A percentile compares a stretch with the other conserved stretches of the same genome.
Conservation (phyloP, 2,888 invertebrate species). For the Cerastoderma edule region DNA sequence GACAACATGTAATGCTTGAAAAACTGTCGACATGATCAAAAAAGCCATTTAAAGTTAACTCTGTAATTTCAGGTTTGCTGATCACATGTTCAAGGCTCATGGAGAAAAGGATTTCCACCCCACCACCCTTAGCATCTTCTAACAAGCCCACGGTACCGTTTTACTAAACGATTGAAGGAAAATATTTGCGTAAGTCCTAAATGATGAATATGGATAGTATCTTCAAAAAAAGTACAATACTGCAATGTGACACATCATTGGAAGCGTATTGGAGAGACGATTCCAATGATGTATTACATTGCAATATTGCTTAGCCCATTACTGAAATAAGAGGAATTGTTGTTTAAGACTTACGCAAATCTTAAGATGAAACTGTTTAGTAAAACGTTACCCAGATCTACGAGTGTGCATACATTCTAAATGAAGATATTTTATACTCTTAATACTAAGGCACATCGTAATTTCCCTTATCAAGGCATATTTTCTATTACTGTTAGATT, state of each 20-base stretch:
- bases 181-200: not conserved
- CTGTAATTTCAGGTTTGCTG: slow-evolving; percentile 76
- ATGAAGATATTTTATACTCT: no score
- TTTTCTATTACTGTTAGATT: no score
- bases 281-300: not conserved
- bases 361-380: no score
- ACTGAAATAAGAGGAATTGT: no score
- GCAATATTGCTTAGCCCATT: no score
- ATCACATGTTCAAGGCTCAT: slow-evolving; percentile 82
- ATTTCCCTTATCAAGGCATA: no score
- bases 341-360: no score
- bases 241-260: not conserved
- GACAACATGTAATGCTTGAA: no score
- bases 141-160: not conserved
- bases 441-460: no score
- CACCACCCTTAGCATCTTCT: not conserved
- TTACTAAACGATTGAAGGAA: not conserved
- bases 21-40: no score
- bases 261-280: not conserved
- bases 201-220: not conserved
- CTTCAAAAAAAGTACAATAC: not conserved
- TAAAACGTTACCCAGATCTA: no score
- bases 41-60: not conserved
- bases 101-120: slow-evolving; percentile 62
- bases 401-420: no score